Evolutionary conservation across 1,140 invertebrate genomes (phyloP).

Genomic region (Zaprionus ornatus): DNA sequence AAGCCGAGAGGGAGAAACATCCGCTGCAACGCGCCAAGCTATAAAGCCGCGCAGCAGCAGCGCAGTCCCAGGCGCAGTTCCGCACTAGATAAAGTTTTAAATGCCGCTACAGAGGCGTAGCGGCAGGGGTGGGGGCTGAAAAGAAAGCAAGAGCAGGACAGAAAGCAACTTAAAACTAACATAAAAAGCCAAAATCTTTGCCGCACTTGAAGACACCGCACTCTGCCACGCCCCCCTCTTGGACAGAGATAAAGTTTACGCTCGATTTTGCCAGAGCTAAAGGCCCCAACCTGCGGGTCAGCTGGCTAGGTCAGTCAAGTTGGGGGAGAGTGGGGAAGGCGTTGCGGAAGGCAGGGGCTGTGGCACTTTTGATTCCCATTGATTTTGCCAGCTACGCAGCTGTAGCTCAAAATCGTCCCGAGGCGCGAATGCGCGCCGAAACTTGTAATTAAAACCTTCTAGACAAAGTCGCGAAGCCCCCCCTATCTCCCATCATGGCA

Average conservation of each 20-base stretch:
- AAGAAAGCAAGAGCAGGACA: slow-evolving; percentile 17
- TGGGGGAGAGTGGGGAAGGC: neutral
- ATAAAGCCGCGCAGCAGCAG: slow-evolving; percentile 35
- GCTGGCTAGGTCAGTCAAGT: neutral
- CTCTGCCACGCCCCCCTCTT: neutral
- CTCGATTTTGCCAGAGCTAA: slow-evolving; percentile 57
- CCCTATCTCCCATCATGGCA: accelerated
- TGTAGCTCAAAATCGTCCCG: slow-evolving; percentile 56
- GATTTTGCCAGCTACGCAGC: slow-evolving; percentile 45
- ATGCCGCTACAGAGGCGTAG: slow-evolving; percentile 58
- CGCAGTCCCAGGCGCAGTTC: slow-evolving; percentile 14
- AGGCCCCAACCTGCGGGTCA: slow-evolving; percentile 10
- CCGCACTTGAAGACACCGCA: slow-evolving; percentile 46
- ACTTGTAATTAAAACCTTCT: slow-evolving; percentile 79
- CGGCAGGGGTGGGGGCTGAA: neutral
- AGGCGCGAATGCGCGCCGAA: slow-evolving; percentile 59
- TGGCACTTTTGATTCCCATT: slow-evolving; percentile 61
- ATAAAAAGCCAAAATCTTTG: slow-evolving; percentile 74
- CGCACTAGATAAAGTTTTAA: slow-evolving; percentile 73
- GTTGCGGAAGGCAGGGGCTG: neutral
- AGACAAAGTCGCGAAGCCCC: slow-evolving; percentile 29
- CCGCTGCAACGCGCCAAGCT: slow-evolving; percentile 37
- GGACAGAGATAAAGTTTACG: slow-evolving; percentile 70
- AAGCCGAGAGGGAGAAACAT: slow-evolving; percentile 47
- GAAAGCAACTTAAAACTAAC: slow-evolving; percentile 70